Evolutionary conservation across 2,888 invertebrate genomes (phyloP), one percentile per base, ranked within the genome.

Genomic region (Trichopria drosophilae): DNA sequence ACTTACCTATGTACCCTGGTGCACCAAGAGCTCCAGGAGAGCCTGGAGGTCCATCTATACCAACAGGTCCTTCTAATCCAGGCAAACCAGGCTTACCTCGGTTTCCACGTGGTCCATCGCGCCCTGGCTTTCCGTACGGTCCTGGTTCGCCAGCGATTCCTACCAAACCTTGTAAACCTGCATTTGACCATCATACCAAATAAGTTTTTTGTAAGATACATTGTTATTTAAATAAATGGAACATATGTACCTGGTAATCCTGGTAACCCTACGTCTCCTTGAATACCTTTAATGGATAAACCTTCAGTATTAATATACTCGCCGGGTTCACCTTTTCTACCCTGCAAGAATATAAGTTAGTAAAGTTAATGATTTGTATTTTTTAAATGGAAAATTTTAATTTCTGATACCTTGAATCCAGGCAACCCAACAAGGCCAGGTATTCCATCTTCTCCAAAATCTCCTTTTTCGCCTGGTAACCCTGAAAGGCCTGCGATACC

Each of bases 31-130:
- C 67, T 34, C 87, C 87, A 36, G 67, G 70, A 15, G 79, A 75
- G 41, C 89, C 88, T 65, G 80, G 81, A 29, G 79, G 75, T 35
- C 91, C 92, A 67, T 82, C 79, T 46, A 80, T 76, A 19, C 90
- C 90, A 24, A 80, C 69, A 47, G 76, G 72, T 32, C 91, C 91
- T 32, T 74, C 73, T 24, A 48, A 15, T n/a, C 53, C 53, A 9
- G 34, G 37, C 22, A 51, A 24, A 7, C 54, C 54, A 13, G 10
- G 22, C 15, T 20, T 13, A 23, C 53, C 53, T 53, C n/a, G n/a
- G n/a, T n/a, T n/a, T n/a, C n/a, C n/a, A n/a, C n/a, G n/a, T n/a
- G n/a, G n/a, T n/a, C n/a, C n/a, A n/a, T n/a, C n/a, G n/a, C n/a
- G n/a, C n/a, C n/a, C n/a, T n/a, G n/a, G n/a, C n/a, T n/a, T n/a